These are phyloP conservation scores for Metridium senile DNA, from an alignment of 92 coral and sea anemone genomes.

Conservation along the genomic window DNA sequence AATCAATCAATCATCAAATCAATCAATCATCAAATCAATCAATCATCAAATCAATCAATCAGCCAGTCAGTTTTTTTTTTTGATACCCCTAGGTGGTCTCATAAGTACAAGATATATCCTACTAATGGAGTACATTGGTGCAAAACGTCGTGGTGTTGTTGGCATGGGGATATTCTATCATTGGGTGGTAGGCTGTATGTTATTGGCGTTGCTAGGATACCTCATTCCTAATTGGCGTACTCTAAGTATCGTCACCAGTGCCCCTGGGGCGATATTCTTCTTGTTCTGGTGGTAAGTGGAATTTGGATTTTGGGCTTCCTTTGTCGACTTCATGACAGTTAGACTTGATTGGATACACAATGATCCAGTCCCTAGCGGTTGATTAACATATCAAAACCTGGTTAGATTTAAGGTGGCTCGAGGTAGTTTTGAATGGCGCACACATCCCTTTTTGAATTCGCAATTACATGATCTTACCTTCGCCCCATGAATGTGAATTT, in stretches of 20 bases:
- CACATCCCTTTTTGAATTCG: no score
- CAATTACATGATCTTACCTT: no score
- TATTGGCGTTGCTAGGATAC: conserved; percentile 41
- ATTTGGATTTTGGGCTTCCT: neutral
- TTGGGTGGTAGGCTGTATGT: conserved; percentile 32
- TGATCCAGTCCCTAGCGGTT: no score
- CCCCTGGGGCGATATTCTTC: conserved; percentile 20
- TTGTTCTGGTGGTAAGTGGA: conserved; percentile 33
- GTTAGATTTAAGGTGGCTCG: no score
- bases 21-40: neutral
- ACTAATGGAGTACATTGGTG: conserved; percentile 32
- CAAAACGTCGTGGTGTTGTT: conserved; percentile 18
- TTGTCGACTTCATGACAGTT: no score
- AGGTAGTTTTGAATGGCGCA: no score
- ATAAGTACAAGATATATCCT: conserved; percentile 8
- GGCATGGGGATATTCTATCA: conserved; percentile 20
- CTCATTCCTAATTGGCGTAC: conserved; percentile 53
- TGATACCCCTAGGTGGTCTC: conserved; percentile 15
- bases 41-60: neutral
- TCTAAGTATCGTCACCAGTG: conserved; percentile 40
- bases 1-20: neutral
- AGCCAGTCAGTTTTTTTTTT: neutral
- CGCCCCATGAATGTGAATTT: no score
- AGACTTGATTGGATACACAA: no score
- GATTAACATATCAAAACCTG: no score